These are phyloP conservation scores for Pristionchus japonicus DNA, from an alignment of 2,888 invertebrate species.

Conservation along the genomic window DNA sequence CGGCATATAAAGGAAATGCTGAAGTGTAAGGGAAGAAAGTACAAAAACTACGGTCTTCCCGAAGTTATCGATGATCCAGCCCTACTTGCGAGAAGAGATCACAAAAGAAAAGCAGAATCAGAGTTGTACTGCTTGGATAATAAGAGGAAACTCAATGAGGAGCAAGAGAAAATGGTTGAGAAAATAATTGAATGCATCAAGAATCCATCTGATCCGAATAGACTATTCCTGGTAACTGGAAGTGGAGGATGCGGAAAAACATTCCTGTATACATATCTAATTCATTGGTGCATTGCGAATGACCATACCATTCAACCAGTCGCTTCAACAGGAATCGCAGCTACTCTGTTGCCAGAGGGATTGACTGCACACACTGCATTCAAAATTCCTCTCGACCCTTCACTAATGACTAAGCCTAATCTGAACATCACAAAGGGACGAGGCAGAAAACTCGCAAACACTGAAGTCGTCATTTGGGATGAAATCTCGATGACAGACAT, in stretches of 20 bases:
- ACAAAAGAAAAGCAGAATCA: neutral
- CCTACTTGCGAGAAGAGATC: neutral
- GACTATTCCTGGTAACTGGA: slow-evolving; percentile 45
- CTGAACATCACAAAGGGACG: neutral
- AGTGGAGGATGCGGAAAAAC: slow-evolving; percentile 49
- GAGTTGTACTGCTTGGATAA: neutral
- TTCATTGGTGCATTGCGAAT: slow-evolving; percentile 1
- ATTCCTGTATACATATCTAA: slow-evolving; percentile 40
- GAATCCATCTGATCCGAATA: neutral
- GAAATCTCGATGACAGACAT: slow-evolving; percentile 9
- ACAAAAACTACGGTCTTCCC: slow-evolving; percentile 9
- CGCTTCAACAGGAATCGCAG: slow-evolving; percentile 49
- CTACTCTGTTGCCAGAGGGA: slow-evolving; percentile 42
- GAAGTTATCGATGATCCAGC: neutral
- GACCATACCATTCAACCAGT: neutral
- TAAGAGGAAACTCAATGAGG: neutral
- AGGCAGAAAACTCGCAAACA: neutral
- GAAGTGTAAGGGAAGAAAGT: neutral
- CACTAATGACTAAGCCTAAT: neutral
- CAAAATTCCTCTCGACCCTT: slow-evolving; percentile 25
- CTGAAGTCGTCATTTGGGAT: slow-evolving; percentile 26
- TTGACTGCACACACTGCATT: slow-evolving; percentile 24
- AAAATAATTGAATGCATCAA: neutral
- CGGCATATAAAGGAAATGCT: slow-evolving; percentile 7
- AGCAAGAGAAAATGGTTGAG: neutral